Evolutionary conservation across 2,888 invertebrate species (phyloP).

Genomic region (Ormia ochracea): DNA sequence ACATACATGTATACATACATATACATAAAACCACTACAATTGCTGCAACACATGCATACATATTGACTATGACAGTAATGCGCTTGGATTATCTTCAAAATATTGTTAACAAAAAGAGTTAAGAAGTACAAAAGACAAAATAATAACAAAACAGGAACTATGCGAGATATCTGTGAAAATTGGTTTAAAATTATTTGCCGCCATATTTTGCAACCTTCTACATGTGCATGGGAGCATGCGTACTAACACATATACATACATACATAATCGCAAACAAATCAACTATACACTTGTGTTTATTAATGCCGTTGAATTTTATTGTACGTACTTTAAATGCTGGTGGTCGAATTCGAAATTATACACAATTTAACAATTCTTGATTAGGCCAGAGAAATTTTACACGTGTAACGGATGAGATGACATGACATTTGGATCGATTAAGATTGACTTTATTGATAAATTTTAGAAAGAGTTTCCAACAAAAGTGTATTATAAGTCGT

Average conservation of each 20-base stretch:
- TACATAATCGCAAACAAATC: neutral
- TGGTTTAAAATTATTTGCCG: conserved; percentile 64
- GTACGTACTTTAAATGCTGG: neutral
- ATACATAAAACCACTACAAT: neutral
- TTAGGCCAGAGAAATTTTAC: too few relatives aligned
- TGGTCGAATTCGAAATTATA: too few relatives aligned
- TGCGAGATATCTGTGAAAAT: conserved; percentile 67
- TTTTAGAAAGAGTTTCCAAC: too few relatives aligned
- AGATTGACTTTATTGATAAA: too few relatives aligned
- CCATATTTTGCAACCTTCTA: conserved; percentile 55
- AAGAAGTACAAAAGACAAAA: conserved; percentile 32
- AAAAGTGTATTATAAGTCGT: too few relatives aligned
- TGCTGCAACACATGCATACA: conserved; percentile 25
- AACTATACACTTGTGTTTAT: conserved; percentile 19
- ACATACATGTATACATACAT: conserved; percentile 6
- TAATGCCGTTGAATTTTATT: neutral
- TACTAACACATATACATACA: neutral
- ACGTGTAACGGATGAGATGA: too few relatives aligned
- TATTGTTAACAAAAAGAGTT: conserved; percentile 5
- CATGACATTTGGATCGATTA: too few relatives aligned
- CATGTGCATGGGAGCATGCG: conserved; percentile 2
- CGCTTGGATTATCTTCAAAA: conserved; percentile 22
- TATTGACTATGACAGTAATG: conserved; percentile 59
- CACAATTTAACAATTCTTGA: too few relatives aligned
- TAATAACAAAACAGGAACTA: conserved; percentile 60